Evolutionary conservation across 1,140 invertebrate species (phyloP), one percentile per base, ranked within the genome.

Genomic region (Littorina saxatilis): DNA sequence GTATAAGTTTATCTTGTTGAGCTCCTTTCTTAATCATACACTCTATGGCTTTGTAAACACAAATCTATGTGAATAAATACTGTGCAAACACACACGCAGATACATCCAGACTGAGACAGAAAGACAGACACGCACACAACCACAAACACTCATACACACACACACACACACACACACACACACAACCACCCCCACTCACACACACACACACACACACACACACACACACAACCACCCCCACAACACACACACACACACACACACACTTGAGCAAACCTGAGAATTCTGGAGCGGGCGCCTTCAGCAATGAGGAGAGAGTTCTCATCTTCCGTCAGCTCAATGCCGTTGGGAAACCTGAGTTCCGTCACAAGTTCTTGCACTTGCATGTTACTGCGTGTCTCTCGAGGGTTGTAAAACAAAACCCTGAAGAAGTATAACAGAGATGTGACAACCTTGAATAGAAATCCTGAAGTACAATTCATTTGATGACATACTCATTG

Each of bases 281-380:
- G 80, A 23, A 88, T 79, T 80, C 85, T 82, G 29, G 86, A 83
- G 50, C 80, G 82, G 11, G 85, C 81, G 39, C 86, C 87, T 43
- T 87, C 87, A 68, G 74, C 81, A n/a, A 88, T 84, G 17, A 88
- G 43, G 9, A 88, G 32, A 40, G 79, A 82, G 50, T 82, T 52
- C 68, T 87, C 83, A 73, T 85, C 80, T 50, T 83, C 82, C 9
- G 86, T 82, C 13, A 88, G 76, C 79, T 87, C 83, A 37, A 88
- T 75, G 43, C 87, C 87, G 84, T 88, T 88, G 23, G 86, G 82
- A 76, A 88, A 87, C 17, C 84, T 63, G 35, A 88, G 78, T 32
- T 83, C 83, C 43, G 80, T 79, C 4, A 83, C 81, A n/a, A 86
- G 23, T 37, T 86, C 87, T 73, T 73, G 77, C 0, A 82, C 82